A percentile compares a stretch with the other conserved stretches of the same genome.
Evolutionary conservation across 2,113 vertebrate genomes (phyloP).

Genomic region (Xenotilapia leptura): DNA sequence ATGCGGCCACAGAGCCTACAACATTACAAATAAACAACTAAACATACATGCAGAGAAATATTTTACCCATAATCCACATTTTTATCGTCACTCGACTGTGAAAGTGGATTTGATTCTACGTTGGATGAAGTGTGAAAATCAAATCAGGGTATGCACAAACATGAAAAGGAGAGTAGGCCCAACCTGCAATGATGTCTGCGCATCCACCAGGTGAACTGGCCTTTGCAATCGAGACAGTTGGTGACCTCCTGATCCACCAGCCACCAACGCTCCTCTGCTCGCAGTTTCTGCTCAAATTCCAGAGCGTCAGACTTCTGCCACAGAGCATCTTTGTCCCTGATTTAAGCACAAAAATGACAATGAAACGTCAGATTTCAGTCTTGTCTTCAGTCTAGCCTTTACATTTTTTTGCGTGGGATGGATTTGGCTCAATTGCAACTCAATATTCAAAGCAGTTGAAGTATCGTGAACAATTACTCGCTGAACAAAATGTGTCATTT

Average conservation of each 20-base stretch:
- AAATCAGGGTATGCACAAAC: not conserved
- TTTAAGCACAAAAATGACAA: not conserved
- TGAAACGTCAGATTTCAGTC: not conserved
- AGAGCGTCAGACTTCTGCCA: conserved; percentile 97
- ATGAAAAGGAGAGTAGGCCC: too few relatives aligned
- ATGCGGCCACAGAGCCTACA: conserved; percentile 83
- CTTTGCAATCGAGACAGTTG: conserved; percentile 81
- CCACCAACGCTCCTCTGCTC: conserved; percentile 82
- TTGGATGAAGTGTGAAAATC: not conserved
- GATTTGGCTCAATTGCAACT: not conserved
- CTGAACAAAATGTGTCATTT: not conserved
- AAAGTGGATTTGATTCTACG: not conserved
- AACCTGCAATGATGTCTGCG: conserved; percentile 96
- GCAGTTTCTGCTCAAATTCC: conserved; percentile 94
- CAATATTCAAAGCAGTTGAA: not conserved
- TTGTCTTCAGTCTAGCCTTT: not conserved
- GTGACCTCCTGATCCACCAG: conserved; percentile 80
- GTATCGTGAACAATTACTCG: not conserved
- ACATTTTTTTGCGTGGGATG: not conserved
- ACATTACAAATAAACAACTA: not conserved
- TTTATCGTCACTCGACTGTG: not conserved
- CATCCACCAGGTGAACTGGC: conserved; percentile 91
- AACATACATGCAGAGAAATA: not conserved
- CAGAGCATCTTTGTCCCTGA: conserved; percentile 92
- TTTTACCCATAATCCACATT: not conserved